These are phyloP conservation scores for Drosophila pallidifrons DNA, from an alignment of 1,140 invertebrate species.

Conservation along the genomic window DNA sequence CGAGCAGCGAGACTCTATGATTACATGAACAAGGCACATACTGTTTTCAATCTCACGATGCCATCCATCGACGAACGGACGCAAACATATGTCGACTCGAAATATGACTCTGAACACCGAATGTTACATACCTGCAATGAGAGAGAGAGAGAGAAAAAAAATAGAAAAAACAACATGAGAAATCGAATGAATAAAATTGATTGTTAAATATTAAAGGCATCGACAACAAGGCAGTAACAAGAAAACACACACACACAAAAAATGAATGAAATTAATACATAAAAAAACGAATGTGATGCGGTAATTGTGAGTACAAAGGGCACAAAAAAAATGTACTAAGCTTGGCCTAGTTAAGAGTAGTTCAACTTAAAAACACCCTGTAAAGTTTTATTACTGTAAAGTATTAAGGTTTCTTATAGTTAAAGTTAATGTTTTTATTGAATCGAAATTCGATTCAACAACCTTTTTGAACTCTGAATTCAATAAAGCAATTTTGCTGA, in stretches of 20 bases:
- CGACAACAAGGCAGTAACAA: background rate
- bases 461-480: too few species aligned
- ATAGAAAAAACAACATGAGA: background rate
- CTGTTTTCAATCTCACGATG: conserved; percentile 13
- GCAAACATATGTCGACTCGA: conserved; percentile 26
- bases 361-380: background rate
- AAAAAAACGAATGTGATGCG: conserved; percentile 18
- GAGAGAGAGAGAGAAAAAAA: conserved; percentile 19
- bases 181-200: conserved; percentile 33
- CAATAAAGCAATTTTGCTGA: too few species aligned
- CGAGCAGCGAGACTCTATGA: conserved; percentile 18
- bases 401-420: too few species aligned
- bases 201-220: conserved; percentile 41
- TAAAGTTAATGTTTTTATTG: too few species aligned
- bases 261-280: too few species aligned
- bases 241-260: conserved; percentile 2
- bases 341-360: background rate
- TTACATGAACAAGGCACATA: conserved; percentile 17
- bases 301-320: conserved; percentile 23
- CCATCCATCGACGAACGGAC: background rate
- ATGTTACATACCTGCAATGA: conserved; percentile 50
- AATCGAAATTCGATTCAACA: too few species aligned
- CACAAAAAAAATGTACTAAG: too few species aligned
- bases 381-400: background rate
- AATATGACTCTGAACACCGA: background rate